A percentile compares a stretch with the other conserved stretches of the same genome.
Evolutionary conservation across 2,797 vertebrate genomes (phyloP).

Genomic region (Astyanax mexicanus): DNA sequence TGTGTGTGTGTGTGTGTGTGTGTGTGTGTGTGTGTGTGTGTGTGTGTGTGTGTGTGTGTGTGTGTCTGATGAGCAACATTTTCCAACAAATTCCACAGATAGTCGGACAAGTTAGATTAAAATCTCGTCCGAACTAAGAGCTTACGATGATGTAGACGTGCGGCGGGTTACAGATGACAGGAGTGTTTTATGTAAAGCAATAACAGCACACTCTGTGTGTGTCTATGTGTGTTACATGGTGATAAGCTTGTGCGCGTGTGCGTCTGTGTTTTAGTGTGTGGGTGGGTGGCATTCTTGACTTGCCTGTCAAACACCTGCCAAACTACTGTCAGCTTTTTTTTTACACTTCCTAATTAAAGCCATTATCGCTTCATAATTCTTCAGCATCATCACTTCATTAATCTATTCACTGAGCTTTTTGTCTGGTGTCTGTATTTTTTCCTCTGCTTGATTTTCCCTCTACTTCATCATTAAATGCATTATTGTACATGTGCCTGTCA

Average conservation of each 20-base stretch:
- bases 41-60: not conserved
- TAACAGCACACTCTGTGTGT: conserved; percentile 29
- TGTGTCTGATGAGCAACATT: conserved; percentile 18
- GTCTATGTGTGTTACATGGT: conserved; percentile 26
- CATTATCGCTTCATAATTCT: conserved; percentile 26
- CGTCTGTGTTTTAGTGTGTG: not conserved
- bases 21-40: not conserved
- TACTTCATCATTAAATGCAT: not conserved
- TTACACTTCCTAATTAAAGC: conserved; percentile 69
- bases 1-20: too few species aligned
- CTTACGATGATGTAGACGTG: conserved; percentile 45
- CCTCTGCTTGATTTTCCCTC: not conserved
- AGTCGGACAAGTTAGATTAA: conserved; percentile 14
- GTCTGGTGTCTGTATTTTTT: not conserved
- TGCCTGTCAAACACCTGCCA: conserved; percentile 55
- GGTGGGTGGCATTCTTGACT: conserved; percentile 57
- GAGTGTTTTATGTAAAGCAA: conserved; percentile 51
- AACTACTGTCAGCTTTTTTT: conserved; percentile 68
- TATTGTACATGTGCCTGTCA: not conserved
- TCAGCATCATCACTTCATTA: conserved; percentile 32
- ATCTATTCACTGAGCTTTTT: conserved; percentile 22
- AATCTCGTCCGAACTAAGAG: not conserved
- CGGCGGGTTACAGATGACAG: conserved; percentile 53
- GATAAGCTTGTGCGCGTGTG: conserved; percentile 24
- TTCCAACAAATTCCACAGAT: conserved; percentile 27